Evolutionary conservation across 2,888 invertebrate species (phyloP), one percentile per base, ranked within the genome.

Genomic region (Seladonia tumulorum): DNA sequence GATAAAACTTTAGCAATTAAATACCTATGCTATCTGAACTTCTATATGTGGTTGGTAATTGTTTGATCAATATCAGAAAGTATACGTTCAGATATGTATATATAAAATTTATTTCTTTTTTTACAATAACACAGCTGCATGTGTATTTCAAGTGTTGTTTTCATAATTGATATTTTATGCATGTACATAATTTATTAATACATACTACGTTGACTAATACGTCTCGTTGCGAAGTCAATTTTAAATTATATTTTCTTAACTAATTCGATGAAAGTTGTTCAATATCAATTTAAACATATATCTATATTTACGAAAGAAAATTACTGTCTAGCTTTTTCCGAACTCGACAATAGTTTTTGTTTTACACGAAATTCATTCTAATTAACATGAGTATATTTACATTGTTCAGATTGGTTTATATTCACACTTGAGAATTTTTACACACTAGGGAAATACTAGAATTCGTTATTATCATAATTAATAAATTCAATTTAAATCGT

Each of bases 301-400:
- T 77, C 3, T 12, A 14, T 70, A 70, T 22, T 14, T n/a, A 42
- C 53, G 35, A 63, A 39, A 78, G 4, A 49, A 78, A 70, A 53
- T 83, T 72, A 80, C 76, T 88, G 63, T 18, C 74, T 85, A 82
- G 49, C 14, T 60, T 78, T 16, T 82, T 72, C 83, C 68, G 79
- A 79, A 72, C 66, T 79, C 63, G 39, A 82, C 18, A 75, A 70
- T 71, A 76, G 22, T 63, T 53, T 80, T 81, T 82, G 71, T 80
- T 87, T 82, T 89, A 73, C 91, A 91, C 90, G 89, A 90, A 88
- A 85, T 91, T 84, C 70, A 89, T 79, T 47, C 35, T 76, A 71
- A 60, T 76, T 60, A n/a, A 68, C 53, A 82, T 47, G 60, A 10
- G 75, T 63, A 74, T 49, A 81, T 49, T 60, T 39, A 85, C 39